Evolutionary conservation across 23 tunicate genomes (phyloP).

Genomic region (Pegea sp.): DNA sequence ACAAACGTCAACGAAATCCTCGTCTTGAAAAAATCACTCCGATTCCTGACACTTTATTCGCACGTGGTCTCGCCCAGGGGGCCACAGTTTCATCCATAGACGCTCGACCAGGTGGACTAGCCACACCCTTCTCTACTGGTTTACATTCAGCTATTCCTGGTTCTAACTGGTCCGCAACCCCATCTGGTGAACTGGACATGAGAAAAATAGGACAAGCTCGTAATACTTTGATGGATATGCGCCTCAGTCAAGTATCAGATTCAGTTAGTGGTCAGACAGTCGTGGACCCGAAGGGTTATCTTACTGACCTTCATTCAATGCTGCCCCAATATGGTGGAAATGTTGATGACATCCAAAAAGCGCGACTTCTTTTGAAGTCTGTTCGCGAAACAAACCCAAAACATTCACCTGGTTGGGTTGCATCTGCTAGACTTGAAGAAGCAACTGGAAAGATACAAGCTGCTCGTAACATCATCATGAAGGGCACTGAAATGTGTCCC

Average conservation of each 20-base stretch:
- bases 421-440: constrained; percentile 94
- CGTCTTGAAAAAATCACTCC: constrained; percentile 82
- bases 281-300: constrained; percentile 94
- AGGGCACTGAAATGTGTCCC: constrained; percentile 99
- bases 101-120: constrained; percentile 50
- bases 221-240: constrained; percentile 98
- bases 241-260: constrained; percentile 96
- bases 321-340: constrained; percentile 91
- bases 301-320: constrained; percentile 97
- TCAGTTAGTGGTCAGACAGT: constrained; percentile 99
- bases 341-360: constrained; percentile 91
- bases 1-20: constrained; percentile 77
- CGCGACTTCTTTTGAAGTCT: constrained; percentile 76
- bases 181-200: constrained; percentile 98
- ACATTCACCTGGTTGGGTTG: constrained; percentile 99
- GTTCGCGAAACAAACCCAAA: constrained; percentile 98
- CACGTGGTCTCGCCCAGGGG: constrained; percentile 53
- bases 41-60: constrained; percentile 68
- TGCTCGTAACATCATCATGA: constrained; percentile 87
- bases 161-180: constrained; percentile 50
- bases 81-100: constrained; percentile 59
- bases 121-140: constrained; percentile 79
- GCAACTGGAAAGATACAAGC: constrained; percentile 77
- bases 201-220: constrained; percentile 93
- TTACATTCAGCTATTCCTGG: constrained; percentile 95